Evolutionary conservation across 2,888 invertebrate species (phyloP).

Genomic region (Hyalella azteca): DNA sequence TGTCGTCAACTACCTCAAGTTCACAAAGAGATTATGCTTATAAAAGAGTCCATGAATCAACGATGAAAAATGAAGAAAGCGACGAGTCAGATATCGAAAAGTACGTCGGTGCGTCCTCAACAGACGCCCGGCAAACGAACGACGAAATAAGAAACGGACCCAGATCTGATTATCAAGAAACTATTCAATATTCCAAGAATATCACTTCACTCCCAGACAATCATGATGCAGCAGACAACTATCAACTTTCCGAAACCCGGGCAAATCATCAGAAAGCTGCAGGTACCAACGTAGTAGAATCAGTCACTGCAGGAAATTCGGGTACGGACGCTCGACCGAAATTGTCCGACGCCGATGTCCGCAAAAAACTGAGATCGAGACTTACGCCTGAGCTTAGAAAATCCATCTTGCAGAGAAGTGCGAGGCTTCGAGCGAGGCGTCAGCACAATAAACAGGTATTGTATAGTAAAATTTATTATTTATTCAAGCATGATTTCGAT

Average conservation of each 20-base stretch:
- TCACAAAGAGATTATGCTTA: too few species aligned
- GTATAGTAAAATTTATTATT: not conserved
- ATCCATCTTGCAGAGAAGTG: not conserved
- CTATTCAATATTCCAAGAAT: not conserved
- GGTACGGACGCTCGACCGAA: too few species aligned
- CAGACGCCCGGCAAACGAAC: not conserved
- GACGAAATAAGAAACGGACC: not conserved
- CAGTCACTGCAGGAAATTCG: not conserved
- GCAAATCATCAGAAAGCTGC: not conserved
- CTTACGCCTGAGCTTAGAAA: not conserved
- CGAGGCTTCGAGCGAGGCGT: not conserved
- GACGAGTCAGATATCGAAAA: not conserved
- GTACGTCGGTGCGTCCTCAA: not conserved
- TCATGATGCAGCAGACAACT: not conserved
- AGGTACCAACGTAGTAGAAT: not conserved
- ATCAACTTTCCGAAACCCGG: not conserved
- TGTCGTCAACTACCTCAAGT: too few species aligned
- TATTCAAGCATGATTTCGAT: not conserved
- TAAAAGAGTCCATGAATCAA: not conserved
- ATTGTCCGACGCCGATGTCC: too few species aligned
- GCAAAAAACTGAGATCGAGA: too few species aligned
- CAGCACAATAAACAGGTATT: not conserved
- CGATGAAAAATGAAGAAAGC: not conserved
- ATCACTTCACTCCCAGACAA: not conserved
- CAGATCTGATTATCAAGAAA: not conserved